phyloP scores from a whole-genome alignment of 1,140 invertebrate genomes.

The Bombus turneri region DNA sequence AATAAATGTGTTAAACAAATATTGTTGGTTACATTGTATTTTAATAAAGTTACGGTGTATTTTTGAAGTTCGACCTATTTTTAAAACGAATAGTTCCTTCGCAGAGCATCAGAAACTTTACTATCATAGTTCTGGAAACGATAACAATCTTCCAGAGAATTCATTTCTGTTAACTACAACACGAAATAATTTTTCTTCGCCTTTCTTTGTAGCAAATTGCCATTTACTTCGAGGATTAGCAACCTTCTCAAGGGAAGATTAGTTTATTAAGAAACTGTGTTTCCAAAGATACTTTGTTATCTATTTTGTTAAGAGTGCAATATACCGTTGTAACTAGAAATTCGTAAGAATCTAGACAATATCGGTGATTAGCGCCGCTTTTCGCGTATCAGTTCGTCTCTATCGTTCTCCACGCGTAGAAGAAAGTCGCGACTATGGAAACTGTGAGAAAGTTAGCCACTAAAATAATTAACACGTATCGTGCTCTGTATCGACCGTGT shows the following conservation, averaged over 20 bases:
- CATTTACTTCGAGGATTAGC: too few relatives aligned
- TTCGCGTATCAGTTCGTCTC: conserved; percentile 9
- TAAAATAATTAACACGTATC: conserved; percentile 46
- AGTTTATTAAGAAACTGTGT: not conserved
- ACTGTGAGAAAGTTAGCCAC: conserved; percentile 54
- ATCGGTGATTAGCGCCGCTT: not conserved
- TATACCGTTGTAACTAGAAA: not conserved
- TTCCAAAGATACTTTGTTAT: not conserved
- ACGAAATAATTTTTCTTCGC: not conserved
- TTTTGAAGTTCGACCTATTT: not conserved
- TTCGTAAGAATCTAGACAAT: not conserved
- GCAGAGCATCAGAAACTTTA: too few relatives aligned
- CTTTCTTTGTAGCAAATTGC: not conserved
- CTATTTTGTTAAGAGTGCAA: not conserved
- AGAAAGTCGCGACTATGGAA: conserved; percentile 65
- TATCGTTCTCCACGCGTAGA: conserved; percentile 52
- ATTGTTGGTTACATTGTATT: not conserved
- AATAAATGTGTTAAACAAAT: too few relatives aligned
- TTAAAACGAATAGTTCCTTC: not conserved
- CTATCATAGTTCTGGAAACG: not conserved
- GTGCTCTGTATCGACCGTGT: not conserved
- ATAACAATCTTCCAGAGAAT: not conserved
- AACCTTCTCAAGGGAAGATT: not conserved
- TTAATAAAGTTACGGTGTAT: not conserved
- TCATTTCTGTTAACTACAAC: not conserved